Percentiles rank a stretch among this genome's conserved stretches.
Conservation (phyloP, 2,113 vertebrate genomes). For the Lathamus discolor region DNA sequence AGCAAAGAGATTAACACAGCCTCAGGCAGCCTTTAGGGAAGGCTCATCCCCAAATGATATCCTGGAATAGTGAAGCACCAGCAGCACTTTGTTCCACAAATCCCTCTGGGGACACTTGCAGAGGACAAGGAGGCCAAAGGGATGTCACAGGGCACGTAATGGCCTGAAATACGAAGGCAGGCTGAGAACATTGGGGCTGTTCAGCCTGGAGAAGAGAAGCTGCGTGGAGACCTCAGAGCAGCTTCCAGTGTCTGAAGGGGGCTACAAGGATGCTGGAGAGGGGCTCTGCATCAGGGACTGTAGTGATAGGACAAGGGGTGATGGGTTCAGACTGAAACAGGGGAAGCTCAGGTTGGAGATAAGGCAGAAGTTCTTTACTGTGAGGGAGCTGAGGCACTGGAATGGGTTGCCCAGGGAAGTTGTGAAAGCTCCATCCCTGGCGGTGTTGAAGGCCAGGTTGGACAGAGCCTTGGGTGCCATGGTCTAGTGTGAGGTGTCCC, state of each 20-base stretch:
- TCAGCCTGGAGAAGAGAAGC: neutral
- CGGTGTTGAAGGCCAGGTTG: no score
- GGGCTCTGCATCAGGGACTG: no score
- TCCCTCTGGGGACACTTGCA: neutral
- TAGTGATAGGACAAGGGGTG: no score
- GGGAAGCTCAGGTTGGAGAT: no score
- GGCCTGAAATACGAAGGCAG: neutral
- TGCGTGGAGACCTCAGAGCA: neutral
- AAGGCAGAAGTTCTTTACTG: no score
- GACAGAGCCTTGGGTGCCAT: no score
- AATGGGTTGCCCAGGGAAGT: no score
- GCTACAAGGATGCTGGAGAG: no score
- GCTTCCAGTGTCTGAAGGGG: no score
- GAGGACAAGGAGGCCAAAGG: neutral
- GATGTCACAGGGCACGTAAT: neutral
- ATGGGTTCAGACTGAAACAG: no score
- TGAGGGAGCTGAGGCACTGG: no score
- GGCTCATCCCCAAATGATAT: neutral
- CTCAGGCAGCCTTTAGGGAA: neutral
- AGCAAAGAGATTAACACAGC: neutral
- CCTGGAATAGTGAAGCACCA: neutral
- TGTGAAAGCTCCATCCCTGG: no score
- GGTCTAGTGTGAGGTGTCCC: neutral
- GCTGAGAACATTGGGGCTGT: neutral
- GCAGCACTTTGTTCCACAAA: accelerated